Percentiles rank a stretch among this genome's conserved stretches.
Conservation (phyloP, 2,888 invertebrate species). For the Drosophila kokeensis region DNA sequence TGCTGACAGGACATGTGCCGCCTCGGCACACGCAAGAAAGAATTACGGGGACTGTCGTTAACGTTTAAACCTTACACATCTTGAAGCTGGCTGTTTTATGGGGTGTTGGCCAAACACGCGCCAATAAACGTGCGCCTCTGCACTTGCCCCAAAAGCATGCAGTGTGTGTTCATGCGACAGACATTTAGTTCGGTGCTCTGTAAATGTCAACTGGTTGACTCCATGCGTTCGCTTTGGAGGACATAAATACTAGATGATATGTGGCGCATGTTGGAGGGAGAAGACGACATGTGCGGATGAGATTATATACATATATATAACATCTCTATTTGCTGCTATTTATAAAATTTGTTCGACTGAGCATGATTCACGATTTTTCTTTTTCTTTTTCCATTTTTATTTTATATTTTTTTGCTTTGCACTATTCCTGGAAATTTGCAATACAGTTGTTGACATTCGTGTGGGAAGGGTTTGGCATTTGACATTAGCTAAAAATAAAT, state of each 20-base stretch:
- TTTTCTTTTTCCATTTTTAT: neutral
- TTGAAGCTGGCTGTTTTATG: slow-evolving; percentile 46
- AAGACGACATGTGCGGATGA: neutral
- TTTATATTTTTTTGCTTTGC: neutral
- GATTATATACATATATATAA: neutral
- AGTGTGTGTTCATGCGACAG: slow-evolving; percentile 26
- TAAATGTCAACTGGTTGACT: slow-evolving; percentile 18
- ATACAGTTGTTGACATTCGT: neutral
- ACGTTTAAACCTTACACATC: slow-evolving; percentile 38
- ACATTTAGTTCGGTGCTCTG: slow-evolving; percentile 13
- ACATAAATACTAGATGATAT: slow-evolving; percentile 10
- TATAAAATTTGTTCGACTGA: neutral
- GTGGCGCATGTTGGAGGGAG: neutral
- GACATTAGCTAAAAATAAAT: neutral
- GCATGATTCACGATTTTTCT: neutral
- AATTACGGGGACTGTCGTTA: slow-evolving; percentile 46
- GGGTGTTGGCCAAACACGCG: slow-evolving; percentile 42
- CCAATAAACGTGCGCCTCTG: slow-evolving; percentile 44
- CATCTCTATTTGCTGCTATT: neutral
- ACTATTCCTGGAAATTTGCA: neutral
- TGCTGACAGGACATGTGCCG: slow-evolving; percentile 35
- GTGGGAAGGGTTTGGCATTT: neutral
- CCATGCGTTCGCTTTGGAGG: neutral
- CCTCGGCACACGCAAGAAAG: slow-evolving; percentile 28
- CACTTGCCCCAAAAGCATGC: slow-evolving; percentile 23